These are phyloP conservation scores for Drosophila formosana DNA, from an alignment of 2,888 invertebrate species.

Conservation along the genomic window DNA sequence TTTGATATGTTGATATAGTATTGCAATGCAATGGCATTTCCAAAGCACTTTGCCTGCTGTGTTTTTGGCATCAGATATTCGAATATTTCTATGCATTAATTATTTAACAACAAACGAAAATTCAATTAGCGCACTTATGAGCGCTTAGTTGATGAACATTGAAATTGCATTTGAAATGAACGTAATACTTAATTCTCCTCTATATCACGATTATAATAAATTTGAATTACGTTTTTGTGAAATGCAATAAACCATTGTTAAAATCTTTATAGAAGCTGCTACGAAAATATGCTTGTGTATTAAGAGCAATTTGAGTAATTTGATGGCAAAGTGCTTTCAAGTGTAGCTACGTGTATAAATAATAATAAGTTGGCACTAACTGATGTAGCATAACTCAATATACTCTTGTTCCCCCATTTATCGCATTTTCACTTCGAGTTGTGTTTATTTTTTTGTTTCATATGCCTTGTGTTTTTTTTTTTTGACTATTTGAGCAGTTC, in stretches of 20 bases:
- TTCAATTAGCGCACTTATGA: constrained; percentile 1
- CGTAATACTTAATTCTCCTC: not conserved
- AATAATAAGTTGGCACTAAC: constrained; percentile 17
- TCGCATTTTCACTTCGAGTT: not conserved
- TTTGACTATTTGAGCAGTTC: constrained; percentile 28
- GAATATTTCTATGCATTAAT: not conserved
- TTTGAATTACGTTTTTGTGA: not conserved
- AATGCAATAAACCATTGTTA: not conserved
- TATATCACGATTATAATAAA: not conserved
- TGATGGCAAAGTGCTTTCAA: constrained; percentile 2
- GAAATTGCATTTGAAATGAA: not conserved
- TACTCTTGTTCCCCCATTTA: not conserved
- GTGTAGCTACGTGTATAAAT: constrained; percentile 17
- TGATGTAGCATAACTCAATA: not conserved
- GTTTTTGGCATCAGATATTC: not conserved
- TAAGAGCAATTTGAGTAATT: not conserved
- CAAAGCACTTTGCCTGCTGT: not conserved
- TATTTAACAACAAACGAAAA: not conserved
- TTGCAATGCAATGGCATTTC: not conserved
- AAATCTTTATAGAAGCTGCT: not conserved
- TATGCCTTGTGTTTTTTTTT: not conserved
- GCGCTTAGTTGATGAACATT: not conserved
- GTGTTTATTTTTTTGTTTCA: constrained; percentile 1
- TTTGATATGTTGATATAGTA: constrained; percentile 7
- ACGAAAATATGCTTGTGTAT: not conserved